Evolutionary conservation across 1,140 invertebrate genomes (phyloP), one percentile per base, ranked within the genome.

Genomic region (Drosophila bocqueti): DNA sequence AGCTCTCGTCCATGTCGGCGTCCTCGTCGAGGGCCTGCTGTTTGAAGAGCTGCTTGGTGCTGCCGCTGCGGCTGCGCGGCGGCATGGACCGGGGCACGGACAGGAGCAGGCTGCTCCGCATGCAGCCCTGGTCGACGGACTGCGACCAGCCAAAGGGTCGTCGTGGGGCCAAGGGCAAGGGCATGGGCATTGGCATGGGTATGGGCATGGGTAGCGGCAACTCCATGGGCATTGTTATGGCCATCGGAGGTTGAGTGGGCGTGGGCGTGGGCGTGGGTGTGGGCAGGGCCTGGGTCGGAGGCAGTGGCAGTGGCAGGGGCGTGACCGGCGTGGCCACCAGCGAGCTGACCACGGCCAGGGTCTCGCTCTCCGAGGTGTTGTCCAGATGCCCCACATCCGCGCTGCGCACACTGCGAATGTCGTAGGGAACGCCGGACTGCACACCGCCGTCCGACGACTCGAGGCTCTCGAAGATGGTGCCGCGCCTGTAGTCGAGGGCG

Each of bases 1-100:
- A 92, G 34, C 59, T 92, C 65, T 93, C 92, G 50, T 93, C 92
- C 75, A 93, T 83, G 61, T 87, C 84, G 46, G 84, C 87, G 29
- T 93, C 92, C 79, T 93, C 92, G 62, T 93, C 92, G 15, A 93
- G 77, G 2, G 92, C 92, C 69, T 93, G 90, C 63, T 93, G 92
- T 63, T 93, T 93, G 71, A 93, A 93, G 11, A 93, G 82, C 67
- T 93, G 92, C 65, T 92, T 92, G 36, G 91, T 92, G 73, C 92
- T 93, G 64, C 92, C 92, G 62, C 92, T 93, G 57, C 92, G 91
- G 58, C 91, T 93, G 29, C 92, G 76, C 49, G 92, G 91, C 52
- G 92, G 91, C 91, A 93, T 92, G 47, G 80, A 79, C 26, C 92
- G 81, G 38, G 92, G 92, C 62, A 93, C 91, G 3, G 91, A 91